Evolutionary conservation across 2,797 vertebrate genomes (phyloP), one percentile per base, ranked within the genome.

Genomic region (Aplochiton taeniatus): DNA sequence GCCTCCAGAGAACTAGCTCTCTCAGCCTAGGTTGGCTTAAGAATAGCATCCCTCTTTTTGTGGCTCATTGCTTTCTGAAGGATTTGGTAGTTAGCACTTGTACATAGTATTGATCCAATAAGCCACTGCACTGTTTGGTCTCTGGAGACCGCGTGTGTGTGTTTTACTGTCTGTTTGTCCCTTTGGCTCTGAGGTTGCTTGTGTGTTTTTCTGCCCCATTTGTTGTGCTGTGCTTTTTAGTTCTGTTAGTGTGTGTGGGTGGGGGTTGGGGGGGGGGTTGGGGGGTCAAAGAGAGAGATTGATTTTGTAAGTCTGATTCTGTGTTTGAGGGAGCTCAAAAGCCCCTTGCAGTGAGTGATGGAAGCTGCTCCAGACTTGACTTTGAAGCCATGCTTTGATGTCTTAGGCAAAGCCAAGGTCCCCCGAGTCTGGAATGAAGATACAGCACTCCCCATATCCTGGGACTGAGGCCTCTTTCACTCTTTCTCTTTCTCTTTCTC

Each of bases 351-450:
- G 45, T 61, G 46, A 7, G 47, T 62, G 62, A 71, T 79, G 70
- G 79, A 80, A 70, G 67, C 68, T 66, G 48, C 64, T 80, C 78
- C 59, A 53, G 20, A 11, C 46, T 61, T 46, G 58, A 53, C 74
- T 84, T 78, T 86, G 73, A 82, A 83, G 75, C 44, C 43, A 16
- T 10, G 43, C 77, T 84, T 80, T 82, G 76, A 79, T 75, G 76
- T 75, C 60, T 68, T 12, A 17, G 10, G 20, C 70, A 59, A 57
- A 71, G 31, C 46, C 47, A 65, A 66, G 9, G 16, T 46, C 18
- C 50, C 54, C 64, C 19, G 6, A 31, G 31, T 31, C 44, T 59
- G 70, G 49, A 62, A 66, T n/a, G 56, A 20, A 46, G 48, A 47
- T 56, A 47, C 72, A 71, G 72, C 76, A 16, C 17, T 50, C 50